Percentiles rank a stretch among this genome's conserved stretches.
phyloP scores from a whole-genome alignment of 2,113 vertebrate species.

The Collichthys lucidus region DNA sequence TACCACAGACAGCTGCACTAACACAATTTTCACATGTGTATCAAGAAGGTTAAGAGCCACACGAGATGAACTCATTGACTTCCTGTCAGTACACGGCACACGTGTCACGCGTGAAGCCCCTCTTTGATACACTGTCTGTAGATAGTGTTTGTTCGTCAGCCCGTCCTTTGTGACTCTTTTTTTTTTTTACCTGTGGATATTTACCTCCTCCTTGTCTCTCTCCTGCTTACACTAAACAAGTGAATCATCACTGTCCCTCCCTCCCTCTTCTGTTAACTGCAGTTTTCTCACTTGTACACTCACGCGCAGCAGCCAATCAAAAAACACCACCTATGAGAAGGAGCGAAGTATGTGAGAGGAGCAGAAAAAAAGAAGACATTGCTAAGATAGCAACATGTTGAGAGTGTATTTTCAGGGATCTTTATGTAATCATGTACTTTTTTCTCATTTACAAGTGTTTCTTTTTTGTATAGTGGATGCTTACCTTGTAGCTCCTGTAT shows the following conservation, averaged over 20 bases:
- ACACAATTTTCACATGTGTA: background rate
- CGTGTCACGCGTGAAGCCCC: background rate
- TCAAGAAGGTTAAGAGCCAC: background rate
- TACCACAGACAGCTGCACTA: background rate
- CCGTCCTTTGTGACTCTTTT: constrained; percentile 26
- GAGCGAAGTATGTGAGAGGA: constrained; percentile 15
- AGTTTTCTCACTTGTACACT: constrained; percentile 48
- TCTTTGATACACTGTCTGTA: background rate
- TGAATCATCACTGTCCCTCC: constrained; percentile 70
- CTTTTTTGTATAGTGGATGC: background rate
- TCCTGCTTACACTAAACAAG: constrained; percentile 52
- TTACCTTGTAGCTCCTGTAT: background rate
- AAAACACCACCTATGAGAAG: constrained; percentile 42
- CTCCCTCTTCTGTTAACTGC: constrained; percentile 56
- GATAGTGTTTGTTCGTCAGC: background rate
- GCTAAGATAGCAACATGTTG: background rate
- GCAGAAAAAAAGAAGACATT: background rate
- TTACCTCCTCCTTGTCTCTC: constrained; percentile 39
- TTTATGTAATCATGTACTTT: background rate
- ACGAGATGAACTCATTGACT: background rate
- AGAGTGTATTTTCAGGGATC: background rate
- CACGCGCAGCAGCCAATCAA: constrained; percentile 43
- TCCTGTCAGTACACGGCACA: background rate
- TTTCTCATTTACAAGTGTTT: background rate
- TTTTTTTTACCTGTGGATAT: constrained; percentile 8